Conservation (phyloP, 2,888 invertebrate species). For the Gerris lacustris region DNA sequence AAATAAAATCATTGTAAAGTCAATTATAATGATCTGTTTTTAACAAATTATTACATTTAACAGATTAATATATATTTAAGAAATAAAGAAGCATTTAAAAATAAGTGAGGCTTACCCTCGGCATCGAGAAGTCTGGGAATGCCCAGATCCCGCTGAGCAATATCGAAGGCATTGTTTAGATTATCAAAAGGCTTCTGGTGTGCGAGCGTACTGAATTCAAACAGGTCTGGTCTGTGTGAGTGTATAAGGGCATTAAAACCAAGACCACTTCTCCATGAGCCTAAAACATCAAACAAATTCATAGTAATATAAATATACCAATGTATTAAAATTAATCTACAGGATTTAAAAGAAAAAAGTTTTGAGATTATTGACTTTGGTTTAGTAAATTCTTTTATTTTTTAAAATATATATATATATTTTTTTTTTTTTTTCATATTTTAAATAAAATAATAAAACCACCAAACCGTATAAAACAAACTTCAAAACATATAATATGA, state of each 20-base stretch:
- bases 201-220: constrained; percentile 70
- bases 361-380: neutral
- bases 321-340: too few relatives aligned
- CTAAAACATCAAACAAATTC: constrained; percentile 36
- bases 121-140: constrained; percentile 88
- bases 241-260: constrained; percentile 99
- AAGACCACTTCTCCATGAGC: constrained; percentile 90
- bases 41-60: too few relatives aligned
- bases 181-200: constrained; percentile 82
- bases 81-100: too few relatives aligned
- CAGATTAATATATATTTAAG: too few relatives aligned
- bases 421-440: too few relatives aligned
- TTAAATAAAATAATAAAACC: neutral
- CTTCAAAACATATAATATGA: too few relatives aligned
- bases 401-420: too few relatives aligned
- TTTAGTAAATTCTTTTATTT: neutral
- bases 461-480: too few relatives aligned
- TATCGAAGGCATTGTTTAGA: constrained; percentile 93
- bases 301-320: too few relatives aligned
- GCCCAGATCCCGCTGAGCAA: constrained; percentile 83
- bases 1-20: neutral
- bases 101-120: constrained; percentile 48
- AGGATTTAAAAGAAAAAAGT: neutral
- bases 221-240: constrained; percentile 89
- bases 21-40: too few relatives aligned